Base-by-base conservation (phyloP, 2,797 vertebrate species). In the Eutrigla gurnardus region DNA sequence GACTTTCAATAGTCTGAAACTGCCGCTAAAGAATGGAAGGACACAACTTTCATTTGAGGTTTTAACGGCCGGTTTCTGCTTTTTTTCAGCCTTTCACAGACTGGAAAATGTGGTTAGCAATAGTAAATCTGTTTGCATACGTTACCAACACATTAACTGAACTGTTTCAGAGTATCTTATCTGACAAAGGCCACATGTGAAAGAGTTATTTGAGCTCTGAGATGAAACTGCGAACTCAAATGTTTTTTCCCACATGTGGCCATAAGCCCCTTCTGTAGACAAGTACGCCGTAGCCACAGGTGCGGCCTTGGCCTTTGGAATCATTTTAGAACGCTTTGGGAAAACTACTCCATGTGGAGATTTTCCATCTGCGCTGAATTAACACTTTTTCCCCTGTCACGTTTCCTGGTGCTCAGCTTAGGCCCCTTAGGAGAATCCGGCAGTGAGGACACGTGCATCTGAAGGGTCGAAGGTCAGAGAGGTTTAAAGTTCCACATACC, bases 381-480 rank as follows among this genome's bases (percentile, higher is more conserved):
- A 33, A 53, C 33, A 17, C 63, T 11, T 43, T 47, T 8, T 58
- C 8, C 58, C 3, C 3, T 65, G 17, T 83, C 55, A 36, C 18
- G 36, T 67, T 39, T 46, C 45, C 32, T n/a, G 6, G 15, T 4
- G 1, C 35, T 55, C 4, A 5, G 8, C 57, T 49, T 17, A 13
- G 72, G 46, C 67, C 69, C 35, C 50, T 54, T 45, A 1, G 35
- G 37, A 15, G 62, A 55, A 35, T 53, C 40, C 39, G 43, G 45
- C 65, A 68, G 66, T 18, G 58, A 62, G 65, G 52, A 15, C 50
- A 8, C 71, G n/a, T 12, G 25, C 55, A 66, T 63, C 1, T 9
- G 7, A 74, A 55, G 84, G 60, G 64, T 60, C 75, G 71, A 52
- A 72, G 68, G 75, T 83, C 70, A 65, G 39, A 18, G 50, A 47